Evolutionary conservation across 1,140 invertebrate species (phyloP).

Genomic region (Dolichoris vasculosae): DNA sequence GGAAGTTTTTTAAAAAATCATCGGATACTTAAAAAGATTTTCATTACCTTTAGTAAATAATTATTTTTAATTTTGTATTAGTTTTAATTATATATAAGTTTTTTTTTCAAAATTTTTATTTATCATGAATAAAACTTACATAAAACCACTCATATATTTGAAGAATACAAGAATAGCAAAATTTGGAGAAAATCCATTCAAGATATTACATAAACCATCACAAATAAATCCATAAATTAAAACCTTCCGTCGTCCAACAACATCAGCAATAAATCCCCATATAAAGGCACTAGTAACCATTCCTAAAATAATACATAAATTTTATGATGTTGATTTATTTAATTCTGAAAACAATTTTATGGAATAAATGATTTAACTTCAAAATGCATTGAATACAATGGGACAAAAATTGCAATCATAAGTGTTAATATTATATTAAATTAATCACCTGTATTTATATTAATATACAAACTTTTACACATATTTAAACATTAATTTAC

Average conservation of each 20-base stretch:
- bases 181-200: conserved; percentile 81
- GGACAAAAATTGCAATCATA: too few species aligned
- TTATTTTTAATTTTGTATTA: too few species aligned
- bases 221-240: conserved; percentile 82
- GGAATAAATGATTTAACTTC: too few species aligned
- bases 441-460: too few species aligned
- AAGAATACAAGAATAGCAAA: conserved; percentile 82
- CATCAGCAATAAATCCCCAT: conserved; percentile 89
- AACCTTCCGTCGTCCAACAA: conserved; percentile 81
- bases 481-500: too few species aligned
- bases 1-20: too few species aligned
- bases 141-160: conserved; percentile 85
- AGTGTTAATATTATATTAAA: too few species aligned
- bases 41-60: too few species aligned
- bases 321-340: background rate
- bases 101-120: background rate
- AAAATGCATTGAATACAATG: too few species aligned
- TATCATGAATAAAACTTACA: conserved; percentile 76
- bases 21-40: too few species aligned
- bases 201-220: conserved; percentile 81
- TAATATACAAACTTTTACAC: too few species aligned
- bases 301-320: conserved; percentile 73
- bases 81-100: background rate
- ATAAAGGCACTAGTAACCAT: conserved; percentile 88
- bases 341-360: background rate